Percentiles rank a stretch among this genome's conserved stretches.
Conservation (phyloP, 2,797 vertebrate species). For the Geotrypetes seraphini region DNA sequence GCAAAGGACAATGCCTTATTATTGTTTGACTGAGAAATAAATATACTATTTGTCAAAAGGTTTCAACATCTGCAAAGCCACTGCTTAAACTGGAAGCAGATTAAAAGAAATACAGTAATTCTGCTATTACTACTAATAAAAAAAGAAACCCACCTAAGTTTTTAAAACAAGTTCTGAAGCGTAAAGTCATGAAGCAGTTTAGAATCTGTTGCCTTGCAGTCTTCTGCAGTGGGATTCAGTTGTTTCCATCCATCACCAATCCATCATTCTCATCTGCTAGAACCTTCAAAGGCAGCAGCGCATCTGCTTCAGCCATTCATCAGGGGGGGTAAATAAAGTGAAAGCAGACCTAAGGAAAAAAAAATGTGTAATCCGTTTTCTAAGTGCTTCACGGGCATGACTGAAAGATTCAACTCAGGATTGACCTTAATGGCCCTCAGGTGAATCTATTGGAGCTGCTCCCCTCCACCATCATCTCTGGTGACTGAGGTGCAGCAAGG, state of each 20-base stretch:
- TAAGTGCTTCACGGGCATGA: slow-evolving; percentile 71
- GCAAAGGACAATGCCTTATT: slow-evolving; percentile 51
- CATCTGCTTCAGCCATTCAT: slow-evolving; percentile 89
- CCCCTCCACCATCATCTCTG: no score
- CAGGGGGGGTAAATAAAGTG: slow-evolving; percentile 74
- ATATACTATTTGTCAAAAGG: slow-evolving; percentile 54
- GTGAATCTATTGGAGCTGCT: no score
- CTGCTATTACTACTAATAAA: no score
- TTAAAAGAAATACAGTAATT: slow-evolving; percentile 58
- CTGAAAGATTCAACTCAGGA: slow-evolving; percentile 68
- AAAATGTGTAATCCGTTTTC: slow-evolving; percentile 59
- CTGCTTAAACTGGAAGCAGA: slow-evolving; percentile 64
- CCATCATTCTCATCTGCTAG: slow-evolving; percentile 79
- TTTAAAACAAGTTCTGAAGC: slow-evolving; percentile 51
- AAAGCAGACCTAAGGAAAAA: slow-evolving; percentile 67
- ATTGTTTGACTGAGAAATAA: slow-evolving; percentile 46
- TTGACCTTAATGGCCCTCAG: no score
- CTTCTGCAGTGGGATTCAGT: slow-evolving; percentile 56
- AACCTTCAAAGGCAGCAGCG: slow-evolving; percentile 85
- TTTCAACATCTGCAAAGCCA: slow-evolving; percentile 55
- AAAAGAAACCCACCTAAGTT: no score
- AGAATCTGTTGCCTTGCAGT: slow-evolving; percentile 24
- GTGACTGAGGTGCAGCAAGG: no score
- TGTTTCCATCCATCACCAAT: slow-evolving; percentile 65
- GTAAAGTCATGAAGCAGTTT: slow-evolving; percentile 51